Conservation (phyloP, 2,113 vertebrate genomes). For the Struthidea cinerea region DNA sequence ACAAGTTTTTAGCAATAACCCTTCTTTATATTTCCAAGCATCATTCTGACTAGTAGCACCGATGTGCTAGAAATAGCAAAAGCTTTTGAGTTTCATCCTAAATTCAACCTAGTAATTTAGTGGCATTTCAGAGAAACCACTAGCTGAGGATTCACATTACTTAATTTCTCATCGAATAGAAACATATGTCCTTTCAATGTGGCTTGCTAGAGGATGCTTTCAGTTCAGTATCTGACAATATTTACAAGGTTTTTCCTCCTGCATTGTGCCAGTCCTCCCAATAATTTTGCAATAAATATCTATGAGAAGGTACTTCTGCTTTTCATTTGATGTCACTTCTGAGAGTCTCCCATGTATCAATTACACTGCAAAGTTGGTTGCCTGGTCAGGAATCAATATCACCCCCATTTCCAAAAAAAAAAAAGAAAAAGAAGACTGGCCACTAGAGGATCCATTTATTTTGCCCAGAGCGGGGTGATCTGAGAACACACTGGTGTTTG, state of each 20-base stretch:
- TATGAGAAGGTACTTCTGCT: background rate
- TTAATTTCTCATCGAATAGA: background rate
- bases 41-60: background rate
- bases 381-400: background rate
- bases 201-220: background rate
- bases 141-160: background rate
- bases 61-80: background rate
- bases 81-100: background rate
- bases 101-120: background rate
- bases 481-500: background rate
- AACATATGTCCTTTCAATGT: background rate
- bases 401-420: background rate
- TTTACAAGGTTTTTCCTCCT: background rate
- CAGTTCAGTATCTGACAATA: background rate
- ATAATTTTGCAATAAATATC: background rate
- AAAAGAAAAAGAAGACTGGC: background rate
- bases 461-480: background rate
- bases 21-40: background rate
- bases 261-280: accelerated
- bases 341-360: background rate
- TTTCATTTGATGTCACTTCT: background rate
- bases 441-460: background rate
- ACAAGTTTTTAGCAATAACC: background rate
- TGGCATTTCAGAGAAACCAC: background rate
- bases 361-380: background rate